Percentiles rank a stretch among this genome's conserved stretches.
These are phyloP conservation scores for Dysdera silvatica DNA, from an alignment of 1,140 invertebrate species.

Conservation along the genomic window DNA sequence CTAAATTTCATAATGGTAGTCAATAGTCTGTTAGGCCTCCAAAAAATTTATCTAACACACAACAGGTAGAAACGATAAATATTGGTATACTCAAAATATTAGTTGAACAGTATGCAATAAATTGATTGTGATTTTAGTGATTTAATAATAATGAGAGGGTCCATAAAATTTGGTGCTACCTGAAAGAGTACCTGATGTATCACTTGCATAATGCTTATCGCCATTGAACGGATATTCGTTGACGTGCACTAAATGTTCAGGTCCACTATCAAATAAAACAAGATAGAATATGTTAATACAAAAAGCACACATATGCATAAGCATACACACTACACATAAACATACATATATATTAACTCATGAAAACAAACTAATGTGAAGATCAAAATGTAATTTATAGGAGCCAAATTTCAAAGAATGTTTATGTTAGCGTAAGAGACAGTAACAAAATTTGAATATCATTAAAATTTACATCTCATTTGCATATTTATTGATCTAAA, in stretches of 20 bases:
- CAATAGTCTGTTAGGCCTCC: no score
- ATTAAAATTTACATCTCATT: no score
- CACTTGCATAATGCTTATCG: slow-evolving; percentile 37
- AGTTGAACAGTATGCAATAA: no score
- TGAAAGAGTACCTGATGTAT: slow-evolving; percentile 33
- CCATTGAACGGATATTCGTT: slow-evolving; percentile 50
- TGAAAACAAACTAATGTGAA: slow-evolving; percentile 8
- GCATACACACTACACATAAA: neutral
- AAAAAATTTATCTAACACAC: no score
- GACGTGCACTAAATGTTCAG: slow-evolving; percentile 67
- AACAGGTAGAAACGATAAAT: no score
- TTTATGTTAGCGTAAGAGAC: neutral
- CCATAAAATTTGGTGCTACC: no score
- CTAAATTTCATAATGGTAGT: no score
- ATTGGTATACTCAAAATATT: neutral
- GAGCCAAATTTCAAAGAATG: neutral
- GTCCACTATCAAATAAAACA: slow-evolving; percentile 54
- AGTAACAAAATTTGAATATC: neutral
- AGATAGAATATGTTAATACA: neutral
- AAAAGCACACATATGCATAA: neutral
- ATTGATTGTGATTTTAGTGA: no score
- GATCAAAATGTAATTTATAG: neutral
- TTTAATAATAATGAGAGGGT: no score
- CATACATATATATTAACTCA: slow-evolving; percentile 5
- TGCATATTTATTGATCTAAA: no score